Percentiles rank a stretch among this genome's conserved stretches.
Evolutionary conservation across 2,888 invertebrate genomes (phyloP).

Genomic region (Cosmopolites sordidus): DNA sequence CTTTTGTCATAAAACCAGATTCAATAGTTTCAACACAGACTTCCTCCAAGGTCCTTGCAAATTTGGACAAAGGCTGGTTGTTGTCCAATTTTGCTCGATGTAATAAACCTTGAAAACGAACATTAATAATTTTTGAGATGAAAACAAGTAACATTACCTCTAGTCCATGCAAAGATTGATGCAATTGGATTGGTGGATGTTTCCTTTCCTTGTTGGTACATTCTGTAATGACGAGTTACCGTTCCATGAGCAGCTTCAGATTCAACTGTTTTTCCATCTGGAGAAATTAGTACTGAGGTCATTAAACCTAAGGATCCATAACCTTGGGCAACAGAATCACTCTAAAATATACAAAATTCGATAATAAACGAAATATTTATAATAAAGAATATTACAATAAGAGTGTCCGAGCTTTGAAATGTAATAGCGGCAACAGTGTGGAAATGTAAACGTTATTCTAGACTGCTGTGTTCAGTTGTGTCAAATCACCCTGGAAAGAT

Average conservation of each 20-base stretch:
- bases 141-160: constrained; percentile 49
- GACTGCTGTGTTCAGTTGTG: too few relatives aligned
- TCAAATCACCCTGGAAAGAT: too few relatives aligned
- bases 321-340: constrained; percentile 91
- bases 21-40: constrained; percentile 96
- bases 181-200: constrained; percentile 99
- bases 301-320: constrained; percentile 94
- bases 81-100: constrained; percentile 93
- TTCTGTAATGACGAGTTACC: constrained; percentile 50
- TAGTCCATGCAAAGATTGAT: constrained; percentile 98
- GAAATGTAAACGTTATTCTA: too few relatives aligned
- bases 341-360: too few relatives aligned
- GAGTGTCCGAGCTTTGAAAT: too few relatives aligned
- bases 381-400: too few relatives aligned
- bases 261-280: constrained; percentile 97
- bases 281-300: constrained; percentile 96
- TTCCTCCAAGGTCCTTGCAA: constrained; percentile 80
- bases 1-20: constrained; percentile 94
- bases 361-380: not conserved
- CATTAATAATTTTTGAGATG: not conserved
- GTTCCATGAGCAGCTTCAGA: constrained; percentile 99
- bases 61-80: constrained; percentile 70
- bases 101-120: constrained; percentile 42
- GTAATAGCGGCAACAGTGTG: too few relatives aligned
- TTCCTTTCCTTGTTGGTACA: constrained; percentile 84